Percentiles rank a stretch among this genome's conserved stretches.
phyloP scores from a whole-genome alignment of 2,797 vertebrate species.

The Etheostoma nigrum region DNA sequence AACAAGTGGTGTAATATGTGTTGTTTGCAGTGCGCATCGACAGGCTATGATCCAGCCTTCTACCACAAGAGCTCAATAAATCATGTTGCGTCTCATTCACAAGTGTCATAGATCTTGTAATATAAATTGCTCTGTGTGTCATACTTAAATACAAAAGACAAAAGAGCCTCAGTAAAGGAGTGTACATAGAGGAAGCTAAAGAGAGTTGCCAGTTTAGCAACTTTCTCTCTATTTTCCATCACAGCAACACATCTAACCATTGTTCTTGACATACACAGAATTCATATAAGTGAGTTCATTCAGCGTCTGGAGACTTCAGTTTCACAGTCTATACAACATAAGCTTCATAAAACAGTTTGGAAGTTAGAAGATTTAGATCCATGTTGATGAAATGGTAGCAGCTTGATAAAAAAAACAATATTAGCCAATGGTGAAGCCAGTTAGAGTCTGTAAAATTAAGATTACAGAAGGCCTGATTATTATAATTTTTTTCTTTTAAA shows the following conservation, averaged over 20 bases:
- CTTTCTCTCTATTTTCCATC: not conserved
- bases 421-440: too few relatives aligned
- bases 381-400: not conserved
- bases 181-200: not conserved
- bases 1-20: not conserved
- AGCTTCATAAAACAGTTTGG: not conserved
- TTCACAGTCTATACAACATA: not conserved
- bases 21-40: not conserved
- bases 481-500: too few relatives aligned
- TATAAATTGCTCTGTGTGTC: not conserved
- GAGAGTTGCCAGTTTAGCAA: not conserved
- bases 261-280: too few relatives aligned
- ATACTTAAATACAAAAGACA: not conserved
- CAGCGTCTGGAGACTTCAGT: not conserved
- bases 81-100: not conserved
- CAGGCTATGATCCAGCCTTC: not conserved
- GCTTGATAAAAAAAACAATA: not conserved
- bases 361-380: not conserved
- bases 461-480: too few relatives aligned
- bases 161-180: not conserved
- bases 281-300: too few relatives aligned
- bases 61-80: not conserved
- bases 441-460: too few relatives aligned
- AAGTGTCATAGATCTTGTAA: not conserved
- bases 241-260: too few relatives aligned